Percentiles rank a stretch among this genome's conserved stretches.
Conservation (phyloP, 2,113 vertebrate genomes). For the Pomatorhinus ruficollis region DNA sequence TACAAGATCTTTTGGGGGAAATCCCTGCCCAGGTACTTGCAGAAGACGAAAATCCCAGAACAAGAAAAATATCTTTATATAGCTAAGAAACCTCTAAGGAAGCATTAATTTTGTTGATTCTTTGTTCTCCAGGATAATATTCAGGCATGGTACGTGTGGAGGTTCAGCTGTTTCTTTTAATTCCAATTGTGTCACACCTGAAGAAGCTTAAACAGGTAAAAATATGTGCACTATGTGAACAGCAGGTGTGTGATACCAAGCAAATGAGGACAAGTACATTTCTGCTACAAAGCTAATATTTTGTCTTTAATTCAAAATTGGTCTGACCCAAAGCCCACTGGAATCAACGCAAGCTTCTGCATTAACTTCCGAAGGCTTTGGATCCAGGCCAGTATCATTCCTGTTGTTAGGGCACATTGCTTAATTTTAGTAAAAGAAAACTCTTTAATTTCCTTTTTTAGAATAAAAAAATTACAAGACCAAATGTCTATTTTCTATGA, state of each 20-base stretch:
- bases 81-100: background rate
- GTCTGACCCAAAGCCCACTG: background rate
- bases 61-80: background rate
- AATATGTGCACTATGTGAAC: background rate
- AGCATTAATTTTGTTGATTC: slow-evolving; percentile 12
- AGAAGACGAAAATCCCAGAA: background rate
- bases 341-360: background rate
- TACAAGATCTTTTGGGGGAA: slow-evolving; percentile 33
- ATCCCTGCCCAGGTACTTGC: background rate
- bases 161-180: background rate
- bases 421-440: slow-evolving; percentile 46
- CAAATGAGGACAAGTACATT: background rate
- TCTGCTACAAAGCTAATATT: background rate
- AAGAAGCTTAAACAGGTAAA: background rate
- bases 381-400: background rate
- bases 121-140: background rate
- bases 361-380: background rate
- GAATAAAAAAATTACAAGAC: background rate
- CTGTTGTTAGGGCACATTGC: background rate
- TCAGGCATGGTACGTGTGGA: background rate
- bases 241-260: background rate
- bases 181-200: background rate
- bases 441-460: slow-evolving; percentile 27
- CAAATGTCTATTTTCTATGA: background rate
- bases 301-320: background rate